phyloP scores from a whole-genome alignment of 2,888 invertebrate species.

The Cosmia trapezina region DNA sequence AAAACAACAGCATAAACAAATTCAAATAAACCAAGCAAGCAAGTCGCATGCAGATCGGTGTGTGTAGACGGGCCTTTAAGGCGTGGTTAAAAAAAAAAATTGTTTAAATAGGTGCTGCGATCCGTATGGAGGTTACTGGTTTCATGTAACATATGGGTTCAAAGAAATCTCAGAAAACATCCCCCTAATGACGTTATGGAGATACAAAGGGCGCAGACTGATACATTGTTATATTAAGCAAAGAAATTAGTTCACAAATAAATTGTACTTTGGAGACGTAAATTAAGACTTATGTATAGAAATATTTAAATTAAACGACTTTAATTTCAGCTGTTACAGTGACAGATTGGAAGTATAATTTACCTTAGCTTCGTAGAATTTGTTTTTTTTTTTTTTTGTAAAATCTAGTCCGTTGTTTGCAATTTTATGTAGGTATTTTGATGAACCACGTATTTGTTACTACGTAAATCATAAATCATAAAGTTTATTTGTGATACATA shows the following conservation, averaged over 20 bases:
- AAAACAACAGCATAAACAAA: neutral
- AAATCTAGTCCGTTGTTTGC: neutral
- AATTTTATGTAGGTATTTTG: neutral
- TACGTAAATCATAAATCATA: too few species aligned
- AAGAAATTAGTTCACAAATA: conserved; percentile 55
- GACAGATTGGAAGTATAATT: conserved; percentile 17
- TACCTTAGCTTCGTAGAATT: neutral
- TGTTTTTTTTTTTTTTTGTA: neutral
- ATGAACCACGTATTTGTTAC: too few species aligned
- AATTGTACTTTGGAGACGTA: conserved; percentile 39
- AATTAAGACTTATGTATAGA: conserved; percentile 36
- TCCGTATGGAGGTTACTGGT: conserved; percentile 11
- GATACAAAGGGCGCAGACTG: conserved; percentile 41
- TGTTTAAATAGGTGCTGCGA: neutral
- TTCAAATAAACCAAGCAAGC: neutral
- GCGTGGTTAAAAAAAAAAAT: neutral
- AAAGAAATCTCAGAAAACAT: conserved; percentile 35
- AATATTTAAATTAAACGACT: conserved; percentile 53
- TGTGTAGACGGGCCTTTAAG: neutral
- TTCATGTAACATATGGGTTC: conserved; percentile 10
- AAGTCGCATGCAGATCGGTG: neutral
- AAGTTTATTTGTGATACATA: too few species aligned
- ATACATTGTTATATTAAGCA: conserved; percentile 43
- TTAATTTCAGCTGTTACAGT: conserved; percentile 26
- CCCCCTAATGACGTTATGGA: conserved; percentile 19